Percentiles rank a stretch among this genome's conserved stretches.
Evolutionary conservation across 2,113 vertebrate species (phyloP).

Genomic region (Vidua chalybeata): DNA sequence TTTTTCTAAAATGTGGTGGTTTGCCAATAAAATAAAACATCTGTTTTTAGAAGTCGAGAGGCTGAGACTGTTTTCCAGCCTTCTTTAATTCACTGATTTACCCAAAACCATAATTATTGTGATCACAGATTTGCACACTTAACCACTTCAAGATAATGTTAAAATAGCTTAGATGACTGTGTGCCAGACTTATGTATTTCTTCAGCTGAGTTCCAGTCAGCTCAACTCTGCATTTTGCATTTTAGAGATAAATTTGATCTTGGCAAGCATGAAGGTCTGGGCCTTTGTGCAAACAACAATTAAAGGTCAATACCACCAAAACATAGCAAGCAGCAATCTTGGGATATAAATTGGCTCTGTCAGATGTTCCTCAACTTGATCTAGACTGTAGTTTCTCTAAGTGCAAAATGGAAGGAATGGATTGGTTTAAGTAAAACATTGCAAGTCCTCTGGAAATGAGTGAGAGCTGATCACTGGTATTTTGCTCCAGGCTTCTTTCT

Average conservation of each 20-base stretch:
- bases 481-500: not conserved
- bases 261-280: not conserved
- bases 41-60: not conserved
- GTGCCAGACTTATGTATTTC: not conserved
- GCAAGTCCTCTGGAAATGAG: not conserved
- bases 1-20: not conserved
- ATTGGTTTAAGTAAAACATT: not conserved
- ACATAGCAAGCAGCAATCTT: not conserved
- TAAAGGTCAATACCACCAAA: conserved; percentile 30
- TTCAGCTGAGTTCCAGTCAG: not conserved
- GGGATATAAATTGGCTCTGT: not conserved
- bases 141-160: not conserved
- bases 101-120: not conserved
- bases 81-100: not conserved
- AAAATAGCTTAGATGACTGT: not conserved
- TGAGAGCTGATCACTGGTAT: not conserved
- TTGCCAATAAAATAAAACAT: not conserved
- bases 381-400: not conserved
- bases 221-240: not conserved
- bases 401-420: not conserved
- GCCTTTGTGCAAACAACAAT: not conserved
- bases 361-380: not conserved
- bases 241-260: not conserved
- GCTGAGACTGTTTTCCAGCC: not conserved
- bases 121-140: not conserved